Evolutionary conservation across 1,140 invertebrate species (phyloP), one percentile per base, ranked within the genome.

Genomic region (Drosophila azteca): DNA sequence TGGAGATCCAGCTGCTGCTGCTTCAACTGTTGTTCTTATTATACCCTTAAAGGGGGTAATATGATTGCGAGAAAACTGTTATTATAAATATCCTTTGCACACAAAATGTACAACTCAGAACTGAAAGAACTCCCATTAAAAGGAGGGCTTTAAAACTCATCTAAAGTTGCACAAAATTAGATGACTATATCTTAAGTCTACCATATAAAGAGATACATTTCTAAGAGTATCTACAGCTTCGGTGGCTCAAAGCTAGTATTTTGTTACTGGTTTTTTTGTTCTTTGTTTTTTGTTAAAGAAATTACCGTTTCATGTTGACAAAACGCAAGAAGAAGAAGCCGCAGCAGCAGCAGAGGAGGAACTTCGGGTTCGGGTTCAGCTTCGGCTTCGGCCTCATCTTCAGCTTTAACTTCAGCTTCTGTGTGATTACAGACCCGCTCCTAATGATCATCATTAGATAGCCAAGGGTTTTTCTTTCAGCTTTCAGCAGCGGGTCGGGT

Each of bases 381-480:
- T 0, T 31, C 29, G 8, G 69, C 51, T 65, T 69, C 35, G 49
- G 48, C 50, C 45, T 39, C 2, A 39, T 0, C 35, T 39, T 13
- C 11, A 48, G 51, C n/a, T 58, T 35, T 7, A 44, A 20, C 22
- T 50, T 43, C 17, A 20, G 67, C 68, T 73, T 71, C 68, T 73
- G 69, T 71, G 60, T 83, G 79, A 82, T 82, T 78, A 83, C 80
- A 83, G 79, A 62, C 66, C 67, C 58, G 45, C 63, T 77, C 67
- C 68, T 89, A 89, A 88, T 88, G 76, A 89, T 88, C 79, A 83
- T 88, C 84, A 88, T 88, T 83, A 83, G 83, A 82, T 72, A 57
- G 61, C 83, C 81, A 88, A 88, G 83, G 83, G 83, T 79, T 81
- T 80, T 58, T 67, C 69, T 65, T 67, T 62, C 9, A 8, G n/a